phyloP scores from a whole-genome alignment of 2,888 invertebrate species.

The Lepeophtheirus nordmannii region DNA sequence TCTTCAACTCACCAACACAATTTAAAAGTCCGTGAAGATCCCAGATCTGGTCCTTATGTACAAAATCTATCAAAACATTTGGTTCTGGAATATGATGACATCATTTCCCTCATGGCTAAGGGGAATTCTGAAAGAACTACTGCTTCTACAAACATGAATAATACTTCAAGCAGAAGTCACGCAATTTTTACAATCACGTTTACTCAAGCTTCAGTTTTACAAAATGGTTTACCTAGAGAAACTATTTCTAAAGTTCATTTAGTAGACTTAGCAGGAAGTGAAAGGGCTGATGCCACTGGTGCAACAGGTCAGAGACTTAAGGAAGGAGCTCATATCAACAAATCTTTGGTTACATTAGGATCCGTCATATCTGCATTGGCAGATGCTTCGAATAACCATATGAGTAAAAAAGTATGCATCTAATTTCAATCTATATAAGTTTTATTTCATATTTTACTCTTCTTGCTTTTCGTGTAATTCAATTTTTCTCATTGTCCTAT shows the following conservation, averaged over 20 bases:
- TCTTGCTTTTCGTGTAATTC: too few species aligned
- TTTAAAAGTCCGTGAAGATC: conserved; percentile 54
- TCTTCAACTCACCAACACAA: conserved; percentile 31
- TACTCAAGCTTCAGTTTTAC: conserved; percentile 59
- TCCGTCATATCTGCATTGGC: conserved; percentile 73
- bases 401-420: conserved; percentile 14
- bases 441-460: neutral
- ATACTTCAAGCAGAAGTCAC: conserved; percentile 75
- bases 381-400: conserved; percentile 27
- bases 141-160: conserved; percentile 80
- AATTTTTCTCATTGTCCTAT: too few species aligned
- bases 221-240: conserved; percentile 60
- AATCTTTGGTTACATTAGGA: conserved; percentile 70
- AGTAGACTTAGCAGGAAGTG: conserved; percentile 76
- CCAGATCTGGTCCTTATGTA: conserved; percentile 63
- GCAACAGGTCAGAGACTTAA: conserved; percentile 77
- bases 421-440: conserved; percentile 26
- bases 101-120: conserved; percentile 45
- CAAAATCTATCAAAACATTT: conserved; percentile 69
- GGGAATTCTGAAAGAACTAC: conserved; percentile 27
- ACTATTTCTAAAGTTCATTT: conserved; percentile 77
- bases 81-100: conserved; percentile 69
- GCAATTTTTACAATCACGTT: conserved; percentile 80
- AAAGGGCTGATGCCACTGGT: conserved; percentile 71
- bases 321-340: conserved; percentile 79